Conservation (phyloP, 1,140 invertebrate genomes). For the Anthonomus grandis region DNA sequence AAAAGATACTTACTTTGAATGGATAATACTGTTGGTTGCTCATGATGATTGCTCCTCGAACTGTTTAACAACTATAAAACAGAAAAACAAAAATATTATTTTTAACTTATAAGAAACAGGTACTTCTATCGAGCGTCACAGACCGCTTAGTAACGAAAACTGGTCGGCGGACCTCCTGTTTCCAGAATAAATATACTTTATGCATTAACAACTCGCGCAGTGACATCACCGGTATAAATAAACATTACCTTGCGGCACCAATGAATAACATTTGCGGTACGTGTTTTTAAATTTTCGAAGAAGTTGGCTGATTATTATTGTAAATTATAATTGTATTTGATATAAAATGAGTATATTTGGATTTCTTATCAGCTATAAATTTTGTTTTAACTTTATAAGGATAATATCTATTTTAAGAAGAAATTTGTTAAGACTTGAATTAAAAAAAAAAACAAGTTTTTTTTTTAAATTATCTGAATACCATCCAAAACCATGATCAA, state of each 20-base stretch:
- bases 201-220: slow-evolving; percentile 26
- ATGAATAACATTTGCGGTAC: slow-evolving; percentile 24
- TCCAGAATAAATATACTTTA: slow-evolving; percentile 22
- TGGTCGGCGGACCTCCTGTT: background rate
- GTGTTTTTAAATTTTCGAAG: no score
- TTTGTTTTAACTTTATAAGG: no score
- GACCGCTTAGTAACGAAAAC: slow-evolving; percentile 21
- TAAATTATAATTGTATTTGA: no score
- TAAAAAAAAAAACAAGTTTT: no score
- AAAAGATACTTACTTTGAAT: slow-evolving; percentile 43
- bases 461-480: no score
- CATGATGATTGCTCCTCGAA: slow-evolving; percentile 34
- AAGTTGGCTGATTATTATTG: no score
- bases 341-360: no score
- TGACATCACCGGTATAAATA: slow-evolving; percentile 34
- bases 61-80: slow-evolving; percentile 29
- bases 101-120: slow-evolving; percentile 18
- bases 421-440: no score
- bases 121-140: slow-evolving; percentile 9
- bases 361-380: no score
- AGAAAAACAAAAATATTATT: slow-evolving; percentile 20
- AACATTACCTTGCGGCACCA: slow-evolving; percentile 23
- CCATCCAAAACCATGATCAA: no score
- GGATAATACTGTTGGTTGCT: slow-evolving; percentile 46
- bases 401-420: no score